These are phyloP conservation scores for Phalera bucephala DNA, from an alignment of 2,888 invertebrate genomes.

Conservation along the genomic window DNA sequence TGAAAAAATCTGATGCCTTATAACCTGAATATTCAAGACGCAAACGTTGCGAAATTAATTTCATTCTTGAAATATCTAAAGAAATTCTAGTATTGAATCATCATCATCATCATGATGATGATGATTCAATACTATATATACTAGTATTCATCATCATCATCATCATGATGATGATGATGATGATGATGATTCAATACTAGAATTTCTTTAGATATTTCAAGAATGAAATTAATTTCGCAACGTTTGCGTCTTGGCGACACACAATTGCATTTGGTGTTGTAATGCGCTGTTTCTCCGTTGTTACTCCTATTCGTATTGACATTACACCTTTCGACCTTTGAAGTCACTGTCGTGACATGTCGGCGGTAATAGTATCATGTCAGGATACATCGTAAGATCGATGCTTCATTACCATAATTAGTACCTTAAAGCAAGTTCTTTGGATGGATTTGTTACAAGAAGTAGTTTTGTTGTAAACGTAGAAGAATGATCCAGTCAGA, in stretches of 20 bases:
- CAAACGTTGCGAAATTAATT: conserved; percentile 3
- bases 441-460: not conserved
- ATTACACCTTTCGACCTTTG: conserved; percentile 23
- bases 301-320: conserved; percentile 26
- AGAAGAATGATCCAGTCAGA: too few relatives aligned
- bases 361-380: not conserved
- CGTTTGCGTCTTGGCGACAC: conserved; percentile 8
- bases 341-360: too few relatives aligned
- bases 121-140: too few relatives aligned
- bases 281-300: conserved; percentile 20
- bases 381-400: not conserved
- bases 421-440: not conserved
- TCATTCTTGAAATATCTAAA: conserved; percentile 2
- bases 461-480: too few relatives aligned
- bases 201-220: conserved; percentile 5
- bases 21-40: too few relatives aligned
- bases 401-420: conserved; percentile 1
- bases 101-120: too few relatives aligned
- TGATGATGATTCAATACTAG: too few relatives aligned
- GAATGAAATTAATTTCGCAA: conserved; percentile 4
- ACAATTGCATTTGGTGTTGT: conserved; percentile 25
- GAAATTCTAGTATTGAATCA: too few relatives aligned
- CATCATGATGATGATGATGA: too few relatives aligned
- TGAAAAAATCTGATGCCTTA: too few relatives aligned
- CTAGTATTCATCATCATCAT: too few relatives aligned